Percentiles rank a stretch among this genome's conserved stretches.
Conservation (phyloP, 2,797 vertebrate genomes). For the Carapus acus region DNA sequence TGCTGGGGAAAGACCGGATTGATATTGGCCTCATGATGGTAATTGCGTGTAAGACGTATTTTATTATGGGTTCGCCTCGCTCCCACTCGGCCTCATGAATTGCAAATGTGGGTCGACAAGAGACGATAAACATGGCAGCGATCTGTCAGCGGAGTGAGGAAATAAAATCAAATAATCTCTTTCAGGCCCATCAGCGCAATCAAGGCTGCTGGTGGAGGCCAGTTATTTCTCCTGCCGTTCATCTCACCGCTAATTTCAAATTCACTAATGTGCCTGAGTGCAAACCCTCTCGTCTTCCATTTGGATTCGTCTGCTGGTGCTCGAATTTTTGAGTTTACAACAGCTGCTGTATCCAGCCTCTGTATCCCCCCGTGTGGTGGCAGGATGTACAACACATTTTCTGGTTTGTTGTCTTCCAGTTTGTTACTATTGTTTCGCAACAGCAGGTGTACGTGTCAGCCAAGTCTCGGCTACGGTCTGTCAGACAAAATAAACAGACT, state of each 20-base stretch:
- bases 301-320: neutral
- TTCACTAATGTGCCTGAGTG: too few species aligned
- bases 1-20: constrained; percentile 23
- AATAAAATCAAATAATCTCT: constrained; percentile 10
- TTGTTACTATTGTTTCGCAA: constrained; percentile 21
- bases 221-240: neutral
- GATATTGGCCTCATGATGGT: constrained; percentile 39
- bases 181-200: constrained; percentile 17
- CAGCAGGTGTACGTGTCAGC: constrained; percentile 15
- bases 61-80: constrained; percentile 15
- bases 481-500: constrained; percentile 23
- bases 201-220: neutral
- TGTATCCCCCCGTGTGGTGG: constrained; percentile 24
- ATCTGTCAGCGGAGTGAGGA: constrained; percentile 11
- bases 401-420: constrained; percentile 28
- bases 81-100: constrained; percentile 19
- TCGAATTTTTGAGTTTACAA: constrained; percentile 18
- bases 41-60: constrained; percentile 15
- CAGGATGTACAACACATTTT: constrained; percentile 22
- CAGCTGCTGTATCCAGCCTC: constrained; percentile 7
- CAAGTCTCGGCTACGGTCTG: constrained; percentile 12
- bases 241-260: neutral
- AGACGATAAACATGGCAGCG: constrained; percentile 17
- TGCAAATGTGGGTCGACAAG: constrained; percentile 14
- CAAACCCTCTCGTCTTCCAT: neutral